Evolutionary conservation across 1,140 invertebrate species (phyloP).

Genomic region (Pemphigus obesinymphae): DNA sequence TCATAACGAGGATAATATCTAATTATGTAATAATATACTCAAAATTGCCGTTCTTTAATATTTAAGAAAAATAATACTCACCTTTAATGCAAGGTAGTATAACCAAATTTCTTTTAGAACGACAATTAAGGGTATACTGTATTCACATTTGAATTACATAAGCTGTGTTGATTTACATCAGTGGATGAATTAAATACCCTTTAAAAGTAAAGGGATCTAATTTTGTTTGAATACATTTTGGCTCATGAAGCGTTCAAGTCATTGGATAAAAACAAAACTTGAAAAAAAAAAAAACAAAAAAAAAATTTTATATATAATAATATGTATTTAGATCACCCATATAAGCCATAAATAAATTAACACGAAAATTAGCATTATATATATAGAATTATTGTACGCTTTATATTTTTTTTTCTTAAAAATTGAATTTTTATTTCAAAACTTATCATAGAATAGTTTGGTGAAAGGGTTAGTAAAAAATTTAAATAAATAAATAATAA

Average conservation of each 20-base stretch:
- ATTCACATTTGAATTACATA: background rate
- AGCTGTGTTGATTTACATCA: background rate
- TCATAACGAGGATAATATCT: background rate
- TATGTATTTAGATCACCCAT: slow-evolving; percentile 35
- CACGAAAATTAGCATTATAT: slow-evolving; percentile 31
- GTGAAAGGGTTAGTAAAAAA: slow-evolving; percentile 41
- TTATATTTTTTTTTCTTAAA: slow-evolving; percentile 23
- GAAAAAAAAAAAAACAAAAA: background rate
- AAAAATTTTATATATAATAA: background rate
- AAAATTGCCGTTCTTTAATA: background rate
- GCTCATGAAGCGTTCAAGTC: slow-evolving; percentile 12
- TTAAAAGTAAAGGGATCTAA: background rate
- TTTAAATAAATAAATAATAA: slow-evolving; percentile 16
- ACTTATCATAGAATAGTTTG: slow-evolving; percentile 41
- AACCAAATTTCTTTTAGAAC: background rate
- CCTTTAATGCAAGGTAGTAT: background rate
- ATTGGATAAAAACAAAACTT: background rate
- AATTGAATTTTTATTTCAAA: slow-evolving; percentile 29
- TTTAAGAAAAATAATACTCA: background rate
- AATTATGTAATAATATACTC: background rate
- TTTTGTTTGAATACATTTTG: background rate
- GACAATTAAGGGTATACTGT: background rate
- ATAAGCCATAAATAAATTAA: slow-evolving; percentile 31
- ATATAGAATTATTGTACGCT: slow-evolving; percentile 32
- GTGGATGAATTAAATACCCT: background rate